phyloP scores from a whole-genome alignment of 2,113 vertebrate genomes.

The pig (Sus scrofa) region T2T-Sscrofa CM000824.6:69121501-69122000 shows the following conservation, averaged over 20 bases:
- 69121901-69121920: background rate
- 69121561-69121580: background rate
- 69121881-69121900: background rate
- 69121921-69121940: background rate
- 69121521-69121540: background rate
- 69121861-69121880: background rate
- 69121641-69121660: background rate
- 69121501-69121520: background rate
- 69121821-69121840: background rate
- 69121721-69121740: background rate
- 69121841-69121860: background rate
- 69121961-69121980: background rate
- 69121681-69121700: background rate
- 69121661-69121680: background rate
- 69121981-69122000: background rate
- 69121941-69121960: background rate
- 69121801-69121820: background rate
- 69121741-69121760: no score
- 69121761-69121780: background rate
- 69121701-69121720: accelerated
- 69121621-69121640: background rate
- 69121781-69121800: background rate
- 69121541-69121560: background rate
- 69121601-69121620: background rate
- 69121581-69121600: background rate